A percentile compares a stretch with the other conserved stretches of the same genome.
Evolutionary conservation across 2,888 invertebrate genomes (phyloP).

Genomic region (Elegia similella): DNA sequence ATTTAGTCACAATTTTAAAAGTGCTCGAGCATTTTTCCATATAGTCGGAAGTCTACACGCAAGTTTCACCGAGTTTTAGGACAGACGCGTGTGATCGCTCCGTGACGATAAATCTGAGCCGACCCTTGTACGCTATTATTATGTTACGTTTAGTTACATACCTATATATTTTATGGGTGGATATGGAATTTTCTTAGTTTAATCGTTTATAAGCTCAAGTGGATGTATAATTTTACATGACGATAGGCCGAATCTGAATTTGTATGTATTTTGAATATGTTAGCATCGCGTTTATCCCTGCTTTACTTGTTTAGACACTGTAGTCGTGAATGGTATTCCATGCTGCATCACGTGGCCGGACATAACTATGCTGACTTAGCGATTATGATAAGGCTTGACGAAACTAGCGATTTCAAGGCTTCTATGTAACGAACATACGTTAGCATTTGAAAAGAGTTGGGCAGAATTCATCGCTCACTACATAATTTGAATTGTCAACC

Average conservation of each 20-base stretch:
- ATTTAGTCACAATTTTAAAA: too few relatives aligned
- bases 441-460: too few relatives aligned
- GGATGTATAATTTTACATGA: conserved; percentile 57
- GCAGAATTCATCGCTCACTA: too few relatives aligned
- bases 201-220: conserved; percentile 66
- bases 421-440: too few relatives aligned
- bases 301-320: conserved; percentile 55
- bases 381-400: not conserved
- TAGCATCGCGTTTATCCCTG: conserved; percentile 57
- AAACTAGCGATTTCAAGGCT: conserved; percentile 20
- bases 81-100: not conserved
- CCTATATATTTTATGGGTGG: conserved; percentile 64
- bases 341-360: not conserved
- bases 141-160: conserved; percentile 52
- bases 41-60: not conserved
- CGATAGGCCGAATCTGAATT: conserved; percentile 70
- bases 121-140: conserved; percentile 23
- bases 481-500: too few relatives aligned
- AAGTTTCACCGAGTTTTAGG: not conserved
- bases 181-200: conserved; percentile 56
- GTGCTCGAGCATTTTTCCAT: too few relatives aligned
- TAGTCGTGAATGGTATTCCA: conserved; percentile 32
- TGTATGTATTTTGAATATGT: conserved; percentile 59
- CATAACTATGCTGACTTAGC: not conserved
- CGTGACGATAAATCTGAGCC: conserved; percentile 19